Base-by-base conservation (phyloP, 2,113 vertebrate genomes). In the Electrona antarctica region DNA sequence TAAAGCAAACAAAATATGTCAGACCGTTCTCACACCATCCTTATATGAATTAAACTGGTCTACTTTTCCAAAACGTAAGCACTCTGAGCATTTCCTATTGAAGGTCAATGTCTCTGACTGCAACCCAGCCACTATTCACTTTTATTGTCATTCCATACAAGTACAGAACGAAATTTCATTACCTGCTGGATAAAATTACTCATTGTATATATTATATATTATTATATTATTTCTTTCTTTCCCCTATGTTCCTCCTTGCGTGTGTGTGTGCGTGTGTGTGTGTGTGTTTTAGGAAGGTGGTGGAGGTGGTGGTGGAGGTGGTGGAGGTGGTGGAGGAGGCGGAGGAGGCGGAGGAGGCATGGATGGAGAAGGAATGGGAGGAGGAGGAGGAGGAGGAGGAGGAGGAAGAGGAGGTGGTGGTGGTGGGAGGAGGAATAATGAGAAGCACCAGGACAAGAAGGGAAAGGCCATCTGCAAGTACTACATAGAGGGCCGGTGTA, bases 381-480 rank as follows among this genome's bases (percentile, higher is more conserved):
- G 86, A 11, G 64, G 48, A 52, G 1, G 12, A 9, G 15, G 7
- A 94, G 94, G 86, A 80, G 86, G 48, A 52, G 1, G 12, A 9
- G 15, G 7, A 94, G 94, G 86, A 80, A 85, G 85, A 55, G 54
- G 69, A 1, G 84, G 87, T 12, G 83, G 88, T 9, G 93, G 93
- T 0, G 88, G 88, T 4, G 91, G 95, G 3, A 92, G 96, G 56
- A 90, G 90, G 1, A 95, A 96, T 57, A 95, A 96, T 13, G 96
- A 97, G 56, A 96, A 95, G 57, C 90, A 91, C 41, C 92, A 94
- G 0, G 97, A 98, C 52, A 98, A 97, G 92, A 98, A 98, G 65
- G 97, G 96, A 60, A 98, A 97, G 81, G 96, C 96, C 47, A 97
- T 98, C 89, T 98, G 97, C 95, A 98, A 98, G 69, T 98, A 98